Conservation (phyloP, 2,113 vertebrate genomes). For the Centropus bengalensis region DNA sequence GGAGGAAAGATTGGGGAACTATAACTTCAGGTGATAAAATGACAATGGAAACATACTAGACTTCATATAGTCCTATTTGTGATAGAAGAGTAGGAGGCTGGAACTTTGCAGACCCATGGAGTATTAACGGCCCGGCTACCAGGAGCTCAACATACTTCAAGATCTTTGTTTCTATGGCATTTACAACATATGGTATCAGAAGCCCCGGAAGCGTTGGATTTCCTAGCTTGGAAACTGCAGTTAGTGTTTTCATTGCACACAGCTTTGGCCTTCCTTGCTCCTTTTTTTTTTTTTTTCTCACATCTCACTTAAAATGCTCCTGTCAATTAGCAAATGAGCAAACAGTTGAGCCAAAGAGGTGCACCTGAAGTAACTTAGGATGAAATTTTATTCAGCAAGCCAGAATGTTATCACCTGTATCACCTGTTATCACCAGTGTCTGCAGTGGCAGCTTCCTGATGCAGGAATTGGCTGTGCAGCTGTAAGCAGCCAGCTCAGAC, state of each 20-base stretch:
- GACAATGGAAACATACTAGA: background rate
- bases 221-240: background rate
- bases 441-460: background rate
- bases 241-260: background rate
- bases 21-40: background rate
- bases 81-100: background rate
- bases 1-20: background rate
- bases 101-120: background rate
- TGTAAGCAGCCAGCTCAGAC: background rate
- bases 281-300: background rate
- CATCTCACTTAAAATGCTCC: constrained; percentile 7
- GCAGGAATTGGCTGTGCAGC: background rate
- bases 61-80: background rate
- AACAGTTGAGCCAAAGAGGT: background rate
- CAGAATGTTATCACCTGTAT: background rate
- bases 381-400: background rate
- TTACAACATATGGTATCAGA: background rate
- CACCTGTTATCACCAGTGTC: background rate
- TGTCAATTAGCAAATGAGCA: background rate
- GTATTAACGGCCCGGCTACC: background rate
- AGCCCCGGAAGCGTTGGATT: constrained; percentile 4
- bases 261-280: constrained; percentile 41
- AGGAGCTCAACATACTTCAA: background rate
- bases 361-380: background rate
- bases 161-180: background rate